A percentile compares a stretch with the other conserved stretches of the same genome.
phyloP scores from a whole-genome alignment of 2,888 invertebrate species.

The Andrena hattorfiana region DNA sequence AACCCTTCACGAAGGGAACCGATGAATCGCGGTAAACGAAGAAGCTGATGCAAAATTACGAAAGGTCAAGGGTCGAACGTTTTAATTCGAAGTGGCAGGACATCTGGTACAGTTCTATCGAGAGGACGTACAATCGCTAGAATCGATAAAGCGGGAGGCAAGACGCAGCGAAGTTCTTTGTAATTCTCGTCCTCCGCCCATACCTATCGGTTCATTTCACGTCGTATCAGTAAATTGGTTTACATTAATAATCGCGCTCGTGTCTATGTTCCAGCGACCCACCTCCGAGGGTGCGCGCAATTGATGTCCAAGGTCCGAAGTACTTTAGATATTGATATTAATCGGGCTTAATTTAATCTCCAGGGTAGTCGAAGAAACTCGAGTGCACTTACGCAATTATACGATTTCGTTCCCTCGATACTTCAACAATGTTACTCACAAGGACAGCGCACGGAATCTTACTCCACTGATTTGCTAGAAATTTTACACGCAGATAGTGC shows the following conservation, averaged over 20 bases:
- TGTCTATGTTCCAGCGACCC: neutral
- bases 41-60: neutral
- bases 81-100: neutral
- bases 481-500: too few species aligned
- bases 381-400: neutral
- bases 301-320: conserved; percentile 26
- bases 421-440: neutral
- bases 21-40: too few species aligned
- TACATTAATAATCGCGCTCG: neutral
- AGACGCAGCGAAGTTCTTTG: neutral
- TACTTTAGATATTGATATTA: conserved; percentile 23
- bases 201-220: neutral
- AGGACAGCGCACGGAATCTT: too few species aligned
- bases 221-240: conserved; percentile 1
- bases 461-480: too few species aligned
- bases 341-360: conserved; percentile 24
- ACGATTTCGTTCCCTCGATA: neutral
- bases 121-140: neutral
- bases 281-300: neutral
- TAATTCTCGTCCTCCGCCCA: neutral
- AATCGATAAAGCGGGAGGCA: neutral
- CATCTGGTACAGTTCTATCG: neutral
- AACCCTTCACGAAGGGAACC: too few species aligned
- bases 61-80: neutral
- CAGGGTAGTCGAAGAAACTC: conserved; percentile 1